phyloP scores from a whole-genome alignment of 2,113 vertebrate species.

The Catharus fuscescens region DNA sequence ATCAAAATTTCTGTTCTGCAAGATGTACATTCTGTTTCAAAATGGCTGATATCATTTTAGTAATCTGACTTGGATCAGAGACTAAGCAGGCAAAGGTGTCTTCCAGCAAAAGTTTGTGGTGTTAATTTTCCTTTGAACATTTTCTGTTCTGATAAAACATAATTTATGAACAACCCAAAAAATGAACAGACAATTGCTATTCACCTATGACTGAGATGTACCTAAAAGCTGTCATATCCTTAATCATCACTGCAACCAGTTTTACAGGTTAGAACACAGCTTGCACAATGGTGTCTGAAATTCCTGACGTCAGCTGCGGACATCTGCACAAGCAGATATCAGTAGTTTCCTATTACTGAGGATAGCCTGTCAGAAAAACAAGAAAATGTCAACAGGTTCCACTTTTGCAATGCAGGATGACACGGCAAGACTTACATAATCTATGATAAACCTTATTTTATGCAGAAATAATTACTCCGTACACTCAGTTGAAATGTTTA shows the following conservation, averaged over 20 bases:
- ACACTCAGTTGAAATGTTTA: not conserved
- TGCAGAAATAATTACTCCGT: not conserved
- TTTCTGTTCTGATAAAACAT: not conserved
- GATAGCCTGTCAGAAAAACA: constrained; percentile 34
- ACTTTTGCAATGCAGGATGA: constrained; percentile 56
- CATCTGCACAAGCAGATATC: constrained; percentile 66
- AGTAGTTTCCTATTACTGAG: constrained; percentile 31
- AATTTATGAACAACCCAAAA: not conserved
- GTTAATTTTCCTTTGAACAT: not conserved
- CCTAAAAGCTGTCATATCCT: not conserved
- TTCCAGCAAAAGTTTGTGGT: not conserved
- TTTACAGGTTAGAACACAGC: not conserved
- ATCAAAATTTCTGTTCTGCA: not conserved
- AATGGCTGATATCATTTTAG: not conserved
- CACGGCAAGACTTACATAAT: constrained; percentile 12
- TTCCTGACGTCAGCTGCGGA: constrained; percentile 1
- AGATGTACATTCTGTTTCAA: not conserved
- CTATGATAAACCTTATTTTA: not conserved
- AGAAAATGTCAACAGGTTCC: constrained; percentile 27
- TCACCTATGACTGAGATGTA: not conserved
- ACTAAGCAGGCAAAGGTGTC: not conserved
- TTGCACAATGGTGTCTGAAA: constrained; percentile 40
- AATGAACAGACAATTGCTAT: not conserved
- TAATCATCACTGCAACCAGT: not conserved
- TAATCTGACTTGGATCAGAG: not conserved